These are phyloP conservation scores for Bombycilla garrulus DNA, from an alignment of 2,113 vertebrate genomes.

Conservation along the genomic window DNA sequence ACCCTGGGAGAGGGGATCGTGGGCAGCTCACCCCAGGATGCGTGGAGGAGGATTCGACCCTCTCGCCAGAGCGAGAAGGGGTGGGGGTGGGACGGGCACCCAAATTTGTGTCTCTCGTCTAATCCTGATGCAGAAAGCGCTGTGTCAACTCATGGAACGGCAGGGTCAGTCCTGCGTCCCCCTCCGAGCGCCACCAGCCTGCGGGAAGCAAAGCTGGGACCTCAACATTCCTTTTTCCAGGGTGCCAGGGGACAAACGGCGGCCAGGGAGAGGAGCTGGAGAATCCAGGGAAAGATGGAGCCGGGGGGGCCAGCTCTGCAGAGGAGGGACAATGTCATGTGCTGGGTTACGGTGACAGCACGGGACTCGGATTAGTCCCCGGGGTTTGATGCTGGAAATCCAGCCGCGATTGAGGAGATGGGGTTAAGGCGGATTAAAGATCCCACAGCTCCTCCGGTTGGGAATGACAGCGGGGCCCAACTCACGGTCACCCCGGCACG, in stretches of 20 bases:
- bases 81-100: not conserved
- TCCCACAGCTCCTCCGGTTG: not conserved
- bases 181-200: not conserved
- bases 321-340: not conserved
- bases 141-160: not conserved
- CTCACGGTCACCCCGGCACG: not conserved
- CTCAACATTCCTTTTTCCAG: not conserved
- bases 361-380: not conserved
- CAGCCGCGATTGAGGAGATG: not conserved
- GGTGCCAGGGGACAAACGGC: fast-evolving
- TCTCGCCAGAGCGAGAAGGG: not conserved
- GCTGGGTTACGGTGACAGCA: not conserved
- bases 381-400: not conserved
- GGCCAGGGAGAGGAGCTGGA: not conserved
- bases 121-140: not conserved
- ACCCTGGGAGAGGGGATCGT: not conserved
- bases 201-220: not conserved
- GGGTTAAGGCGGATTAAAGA: slow-evolving; percentile 33
- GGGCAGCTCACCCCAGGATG: no score
- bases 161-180: not conserved
- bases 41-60: not conserved
- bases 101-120: not conserved
- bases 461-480: not conserved
- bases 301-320: not conserved
- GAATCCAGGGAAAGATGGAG: not conserved